Percentiles rank a stretch among this genome's conserved stretches.
Evolutionary conservation across 1,140 invertebrate genomes (phyloP).

Genomic region (Episyrphus balteatus): DNA sequence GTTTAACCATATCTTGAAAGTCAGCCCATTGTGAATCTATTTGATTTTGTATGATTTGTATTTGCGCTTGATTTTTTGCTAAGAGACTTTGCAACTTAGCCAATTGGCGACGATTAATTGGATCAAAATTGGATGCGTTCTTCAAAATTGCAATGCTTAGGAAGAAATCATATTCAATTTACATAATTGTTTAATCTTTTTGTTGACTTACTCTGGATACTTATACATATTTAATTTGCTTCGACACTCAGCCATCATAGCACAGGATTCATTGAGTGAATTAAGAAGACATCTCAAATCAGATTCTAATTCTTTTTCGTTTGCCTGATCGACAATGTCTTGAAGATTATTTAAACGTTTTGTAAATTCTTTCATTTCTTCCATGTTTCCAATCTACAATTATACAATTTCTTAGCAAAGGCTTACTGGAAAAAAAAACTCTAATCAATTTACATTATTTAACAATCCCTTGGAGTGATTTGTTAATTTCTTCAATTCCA

Average conservation of each 20-base stretch:
- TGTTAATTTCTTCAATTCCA: conserved; percentile 48
- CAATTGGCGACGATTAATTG: conserved; percentile 43
- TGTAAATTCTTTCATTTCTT: conserved; percentile 41
- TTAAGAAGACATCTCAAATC: conserved; percentile 42
- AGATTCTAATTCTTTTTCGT: conserved; percentile 34
- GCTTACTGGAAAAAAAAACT: not conserved
- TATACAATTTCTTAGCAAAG: too few species aligned
- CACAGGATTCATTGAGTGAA: conserved; percentile 47
- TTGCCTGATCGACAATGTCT: conserved; percentile 40
- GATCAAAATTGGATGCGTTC: conserved; percentile 28
- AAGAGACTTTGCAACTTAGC: conserved; percentile 45
- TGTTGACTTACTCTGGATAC: conserved; percentile 43
- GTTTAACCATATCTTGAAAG: conserved; percentile 39
- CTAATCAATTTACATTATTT: conserved; percentile 31
- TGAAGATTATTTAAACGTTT: conserved; percentile 40
- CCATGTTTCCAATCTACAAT: conserved; percentile 38
- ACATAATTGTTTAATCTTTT: not conserved
- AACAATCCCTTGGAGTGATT: conserved; percentile 38
- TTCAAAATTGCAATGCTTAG: conserved; percentile 22
- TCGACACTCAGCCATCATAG: conserved; percentile 50
- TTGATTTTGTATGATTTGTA: conserved; percentile 43
- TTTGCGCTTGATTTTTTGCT: conserved; percentile 49
- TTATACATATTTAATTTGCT: conserved; percentile 38
- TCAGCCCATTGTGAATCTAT: conserved; percentile 52
- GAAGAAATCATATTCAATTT: not conserved